Evolutionary conservation across 1,140 invertebrate species (phyloP).

Genomic region (Neocloeon triangulifer): DNA sequence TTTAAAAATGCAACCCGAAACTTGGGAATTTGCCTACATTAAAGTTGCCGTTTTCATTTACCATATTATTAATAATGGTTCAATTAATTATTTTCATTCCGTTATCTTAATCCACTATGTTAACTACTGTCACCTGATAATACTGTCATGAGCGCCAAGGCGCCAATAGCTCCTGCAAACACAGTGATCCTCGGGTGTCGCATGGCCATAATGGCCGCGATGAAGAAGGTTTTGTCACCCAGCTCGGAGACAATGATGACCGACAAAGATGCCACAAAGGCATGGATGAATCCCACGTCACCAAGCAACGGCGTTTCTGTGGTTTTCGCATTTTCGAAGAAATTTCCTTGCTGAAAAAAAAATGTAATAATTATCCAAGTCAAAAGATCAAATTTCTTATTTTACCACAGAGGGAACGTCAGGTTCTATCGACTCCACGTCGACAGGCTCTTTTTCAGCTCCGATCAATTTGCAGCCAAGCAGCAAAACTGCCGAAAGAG

Average conservation of each 20-base stretch:
- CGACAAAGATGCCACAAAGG: constrained; percentile 80
- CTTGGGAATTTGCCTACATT: too few relatives aligned
- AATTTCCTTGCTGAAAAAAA: neutral
- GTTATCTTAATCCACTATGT: too few relatives aligned
- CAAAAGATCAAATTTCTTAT: too few relatives aligned
- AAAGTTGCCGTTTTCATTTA: too few relatives aligned
- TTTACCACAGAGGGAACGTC: too few relatives aligned
- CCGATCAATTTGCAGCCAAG: too few relatives aligned
- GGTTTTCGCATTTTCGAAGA: neutral
- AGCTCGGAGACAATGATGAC: constrained; percentile 95
- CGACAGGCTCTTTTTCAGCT: too few relatives aligned
- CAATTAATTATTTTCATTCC: too few relatives aligned
- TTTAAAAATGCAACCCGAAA: too few relatives aligned
- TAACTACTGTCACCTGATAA: constrained; percentile 42
- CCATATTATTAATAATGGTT: too few relatives aligned
- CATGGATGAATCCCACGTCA: constrained; percentile 66
- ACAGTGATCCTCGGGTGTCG: constrained; percentile 81
- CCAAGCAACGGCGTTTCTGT: neutral
- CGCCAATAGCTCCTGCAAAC: constrained; percentile 78
- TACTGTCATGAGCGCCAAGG: constrained; percentile 86
- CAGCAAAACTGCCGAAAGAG: too few relatives aligned
- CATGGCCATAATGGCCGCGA: constrained; percentile 99
- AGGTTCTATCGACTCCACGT: too few relatives aligned
- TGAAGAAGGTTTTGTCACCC: constrained; percentile 99
- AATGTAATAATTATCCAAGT: constrained; percentile 1